Percentiles rank a stretch among this genome's conserved stretches.
These are phyloP conservation scores for Pterophyllum scalare DNA, from an alignment of 2,113 vertebrate species.

Conservation along the genomic window DNA sequence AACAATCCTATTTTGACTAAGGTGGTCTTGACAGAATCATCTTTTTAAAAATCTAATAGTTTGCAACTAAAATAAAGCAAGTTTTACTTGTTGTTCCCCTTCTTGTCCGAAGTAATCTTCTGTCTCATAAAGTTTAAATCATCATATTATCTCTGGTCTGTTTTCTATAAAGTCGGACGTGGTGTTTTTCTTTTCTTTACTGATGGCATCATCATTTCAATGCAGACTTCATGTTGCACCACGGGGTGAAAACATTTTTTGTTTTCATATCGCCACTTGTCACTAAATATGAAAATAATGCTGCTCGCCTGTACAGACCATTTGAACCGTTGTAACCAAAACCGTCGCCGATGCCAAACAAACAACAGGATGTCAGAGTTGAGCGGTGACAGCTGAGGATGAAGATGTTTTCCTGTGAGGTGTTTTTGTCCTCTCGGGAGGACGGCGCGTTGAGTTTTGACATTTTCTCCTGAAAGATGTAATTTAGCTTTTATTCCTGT, in stretches of 20 bases:
- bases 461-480: neutral
- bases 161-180: neutral
- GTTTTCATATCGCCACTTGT: neutral
- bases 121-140: neutral
- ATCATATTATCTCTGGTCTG: neutral
- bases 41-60: no score
- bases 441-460: neutral
- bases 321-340: neutral
- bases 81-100: no score
- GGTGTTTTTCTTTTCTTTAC: neutral
- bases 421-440: constrained; percentile 2
- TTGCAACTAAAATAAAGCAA: no score
- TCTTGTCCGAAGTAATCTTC: no score
- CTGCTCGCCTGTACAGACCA: neutral
- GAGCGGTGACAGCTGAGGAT: constrained; percentile 34
- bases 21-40: no score
- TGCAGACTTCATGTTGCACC: neutral
- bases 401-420: constrained; percentile 8
- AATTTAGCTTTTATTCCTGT: neutral
- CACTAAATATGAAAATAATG: neutral
- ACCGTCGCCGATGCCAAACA: neutral
- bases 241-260: neutral
- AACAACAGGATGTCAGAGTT: neutral
- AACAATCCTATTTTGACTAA: neutral
- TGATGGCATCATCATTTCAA: neutral